Evolutionary conservation across 2,797 vertebrate species (phyloP), one percentile per base, ranked within the genome.

Genomic region (Hoplostethus mediterraneus): DNA sequence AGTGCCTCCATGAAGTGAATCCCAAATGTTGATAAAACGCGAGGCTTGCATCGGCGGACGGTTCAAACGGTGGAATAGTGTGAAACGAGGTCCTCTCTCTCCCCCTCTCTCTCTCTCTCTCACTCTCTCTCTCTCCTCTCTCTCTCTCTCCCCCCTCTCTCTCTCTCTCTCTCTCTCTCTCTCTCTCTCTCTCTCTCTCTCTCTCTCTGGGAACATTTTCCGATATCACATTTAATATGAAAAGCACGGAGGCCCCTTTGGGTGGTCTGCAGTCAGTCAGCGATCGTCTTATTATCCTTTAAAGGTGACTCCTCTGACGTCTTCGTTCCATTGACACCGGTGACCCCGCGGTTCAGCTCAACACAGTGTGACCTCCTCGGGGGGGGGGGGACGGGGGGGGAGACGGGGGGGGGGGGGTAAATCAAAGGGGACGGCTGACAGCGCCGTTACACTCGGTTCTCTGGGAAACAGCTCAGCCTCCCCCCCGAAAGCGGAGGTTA

Each of bases 251-350:
- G 80, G 59, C 76, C 79, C 68, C 78, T 68, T 60, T 74, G 85
- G 87, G 84, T 85, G 88, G 81, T 85, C 85, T 48, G 53, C 87
- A 87, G 86, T 83, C 87, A 81, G 88, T 89, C 87, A 89, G 86
- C 89, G 90, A 76, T 86, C 86, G 77, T 86, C 85, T 80, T 84
- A 84, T 90, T 90, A 88, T 87, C 84, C 85, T 81, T 84, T 86
- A 87, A 89, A 90, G 91, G 92, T 93, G 90, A 93, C 90, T 92
- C 76, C 79, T 81, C 80, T 85, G 88, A 87, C 82, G 82, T 67
- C 72, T 79, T 40, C 17, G 73, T 82, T 38, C 63, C 45, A 10
- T 52, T 68, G 69, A 67, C 73, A 64, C 67, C 73, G 69, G 1
- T 80, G 80, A 85, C 83, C 76, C 76, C 74, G 16, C 54, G 14